Evolutionary conservation across 2,797 vertebrate species (phyloP).

Genomic region (Urocyon cinereoargenteus): DNA sequence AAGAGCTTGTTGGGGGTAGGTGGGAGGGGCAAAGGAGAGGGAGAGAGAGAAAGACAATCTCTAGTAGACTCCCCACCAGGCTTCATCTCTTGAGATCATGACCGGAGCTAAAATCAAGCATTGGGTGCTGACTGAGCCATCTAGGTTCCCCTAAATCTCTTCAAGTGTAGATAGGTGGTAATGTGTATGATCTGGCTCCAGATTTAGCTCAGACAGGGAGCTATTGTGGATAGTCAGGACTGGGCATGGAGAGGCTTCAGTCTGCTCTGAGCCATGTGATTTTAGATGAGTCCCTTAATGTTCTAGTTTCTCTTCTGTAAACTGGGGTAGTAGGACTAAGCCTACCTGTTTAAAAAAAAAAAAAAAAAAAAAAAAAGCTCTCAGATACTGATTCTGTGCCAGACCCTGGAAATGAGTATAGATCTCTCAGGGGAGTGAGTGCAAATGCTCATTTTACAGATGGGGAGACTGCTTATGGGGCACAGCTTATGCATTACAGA

Average conservation of each 20-base stretch:
- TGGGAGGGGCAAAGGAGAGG: background rate
- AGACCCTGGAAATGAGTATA: background rate
- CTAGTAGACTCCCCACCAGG: background rate
- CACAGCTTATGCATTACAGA: background rate
- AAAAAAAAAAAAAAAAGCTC: background rate
- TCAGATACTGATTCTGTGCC: background rate
- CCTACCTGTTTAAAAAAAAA: background rate
- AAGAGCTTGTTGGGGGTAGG: background rate
- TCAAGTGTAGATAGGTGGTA: background rate
- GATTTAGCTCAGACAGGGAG: background rate
- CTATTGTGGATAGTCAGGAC: background rate
- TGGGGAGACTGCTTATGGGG: background rate
- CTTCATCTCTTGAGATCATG: background rate
- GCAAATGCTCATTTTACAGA: background rate
- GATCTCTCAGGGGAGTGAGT: background rate
- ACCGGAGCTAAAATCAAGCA: background rate
- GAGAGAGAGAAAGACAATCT: background rate
- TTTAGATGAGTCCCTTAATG: background rate
- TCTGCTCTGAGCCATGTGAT: background rate
- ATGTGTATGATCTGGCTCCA: background rate
- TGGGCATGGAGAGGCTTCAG: background rate
- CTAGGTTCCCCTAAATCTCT: background rate
- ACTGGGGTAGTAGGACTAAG: background rate
- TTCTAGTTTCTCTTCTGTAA: constrained; percentile 37
- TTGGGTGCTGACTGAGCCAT: background rate